phyloP scores from a whole-genome alignment of 2,797 vertebrate species.

The Aldrovandia affinis region DNA sequence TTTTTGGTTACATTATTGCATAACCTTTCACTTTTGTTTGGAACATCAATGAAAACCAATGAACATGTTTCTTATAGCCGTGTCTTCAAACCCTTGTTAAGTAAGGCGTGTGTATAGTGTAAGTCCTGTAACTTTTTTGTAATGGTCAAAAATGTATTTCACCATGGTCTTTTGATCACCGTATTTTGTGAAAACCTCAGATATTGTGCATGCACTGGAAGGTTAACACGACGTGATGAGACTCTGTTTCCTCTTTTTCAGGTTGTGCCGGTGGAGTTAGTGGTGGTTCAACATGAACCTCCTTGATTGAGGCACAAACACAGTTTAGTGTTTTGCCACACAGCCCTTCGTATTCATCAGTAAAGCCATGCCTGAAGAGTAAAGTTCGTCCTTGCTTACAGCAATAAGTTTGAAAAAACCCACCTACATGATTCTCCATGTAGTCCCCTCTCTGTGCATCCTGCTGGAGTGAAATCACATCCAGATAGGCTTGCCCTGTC shows the following conservation, averaged over 20 bases:
- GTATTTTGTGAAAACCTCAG: conserved; percentile 10
- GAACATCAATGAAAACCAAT: background rate
- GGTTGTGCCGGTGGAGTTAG: conserved; percentile 86
- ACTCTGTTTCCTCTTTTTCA: conserved; percentile 66
- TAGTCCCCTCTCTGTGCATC: conserved; percentile 79
- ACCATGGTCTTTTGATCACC: conserved; percentile 22
- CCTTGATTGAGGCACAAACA: conserved; percentile 75
- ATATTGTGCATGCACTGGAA: background rate
- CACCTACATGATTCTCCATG: conserved; percentile 84
- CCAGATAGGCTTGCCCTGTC: conserved; percentile 71
- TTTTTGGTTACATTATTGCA: background rate
- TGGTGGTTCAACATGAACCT: conserved; percentile 85
- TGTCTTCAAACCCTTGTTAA: background rate
- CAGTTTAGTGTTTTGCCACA: conserved; percentile 76
- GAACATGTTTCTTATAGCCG: background rate
- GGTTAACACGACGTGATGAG: conserved; percentile 23
- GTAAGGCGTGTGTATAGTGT: background rate
- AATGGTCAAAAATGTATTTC: conserved; percentile 1
- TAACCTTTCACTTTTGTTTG: background rate
- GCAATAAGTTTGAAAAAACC: conserved; percentile 68
- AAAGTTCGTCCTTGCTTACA: conserved; percentile 81
- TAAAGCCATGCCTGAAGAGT: conserved; percentile 88
- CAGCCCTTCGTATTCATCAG: conserved; percentile 79
- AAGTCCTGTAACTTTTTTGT: background rate
- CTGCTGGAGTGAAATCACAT: conserved; percentile 86